A percentile compares a stretch with the other conserved stretches of the same genome.
These are phyloP conservation scores for Micoletzkya japonica DNA, from an alignment of 2,888 invertebrate species.

Conservation along the genomic window DNA sequence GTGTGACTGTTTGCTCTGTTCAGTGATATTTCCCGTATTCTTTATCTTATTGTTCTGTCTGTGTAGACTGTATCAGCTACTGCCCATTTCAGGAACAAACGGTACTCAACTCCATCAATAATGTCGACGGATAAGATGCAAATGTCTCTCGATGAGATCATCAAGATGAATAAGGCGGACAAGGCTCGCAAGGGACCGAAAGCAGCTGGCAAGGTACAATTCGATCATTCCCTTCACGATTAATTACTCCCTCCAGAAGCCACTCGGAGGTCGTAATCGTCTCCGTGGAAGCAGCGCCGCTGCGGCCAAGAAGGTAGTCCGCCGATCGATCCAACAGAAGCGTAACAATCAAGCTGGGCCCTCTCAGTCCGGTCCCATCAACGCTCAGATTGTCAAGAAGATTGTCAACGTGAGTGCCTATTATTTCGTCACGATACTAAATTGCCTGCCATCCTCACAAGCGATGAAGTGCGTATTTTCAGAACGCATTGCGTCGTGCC, in stretches of 20 bases:
- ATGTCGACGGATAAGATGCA: slow-evolving; percentile 17
- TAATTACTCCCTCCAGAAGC: slow-evolving; percentile 13
- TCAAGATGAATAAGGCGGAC: slow-evolving; percentile 12
- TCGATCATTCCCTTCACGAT: too few species aligned
- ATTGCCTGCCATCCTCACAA: neutral
- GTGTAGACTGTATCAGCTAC: neutral
- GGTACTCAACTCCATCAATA: neutral
- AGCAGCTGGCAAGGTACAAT: slow-evolving; percentile 8
- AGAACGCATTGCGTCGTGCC: slow-evolving; percentile 27
- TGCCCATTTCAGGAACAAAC: slow-evolving; percentile 1
- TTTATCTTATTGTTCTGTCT: neutral
- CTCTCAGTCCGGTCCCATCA: neutral
- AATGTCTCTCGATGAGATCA: slow-evolving; percentile 28
- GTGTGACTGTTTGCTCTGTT: too few species aligned
- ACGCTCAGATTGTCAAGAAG: slow-evolving; percentile 10
- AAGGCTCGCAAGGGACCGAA: neutral
- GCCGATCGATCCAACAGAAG: neutral
- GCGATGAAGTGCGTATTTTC: neutral
- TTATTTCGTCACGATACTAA: too few species aligned
- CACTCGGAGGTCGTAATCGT: neutral
- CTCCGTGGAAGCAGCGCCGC: neutral
- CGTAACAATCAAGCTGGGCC: neutral
- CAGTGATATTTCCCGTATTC: neutral
- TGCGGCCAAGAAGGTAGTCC: neutral
- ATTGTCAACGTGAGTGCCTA: slow-evolving; percentile 18